Evolutionary conservation across 2,113 vertebrate genomes (phyloP), one percentile per base, ranked within the genome.

Genomic region (Tychaedon coryphoeus): DNA sequence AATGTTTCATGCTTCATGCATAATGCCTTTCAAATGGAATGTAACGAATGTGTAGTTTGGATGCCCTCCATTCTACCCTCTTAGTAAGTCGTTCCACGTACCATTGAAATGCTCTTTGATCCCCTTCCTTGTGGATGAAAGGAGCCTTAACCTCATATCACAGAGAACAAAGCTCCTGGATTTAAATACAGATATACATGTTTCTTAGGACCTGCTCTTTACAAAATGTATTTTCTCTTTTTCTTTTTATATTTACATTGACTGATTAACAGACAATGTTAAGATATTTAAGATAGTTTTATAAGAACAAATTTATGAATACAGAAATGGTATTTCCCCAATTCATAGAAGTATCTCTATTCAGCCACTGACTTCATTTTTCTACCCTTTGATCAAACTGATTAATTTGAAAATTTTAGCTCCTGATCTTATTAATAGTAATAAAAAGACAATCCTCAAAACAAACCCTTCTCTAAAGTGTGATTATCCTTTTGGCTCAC

Each of bases 11-110:
- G n/a, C 33, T 87, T 61, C 47, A 47, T 42, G 7, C 28, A 73
- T 75, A 75, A 24, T 43, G 12, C 2, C 36, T 94, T 90, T 90
- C 26, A 71, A 73, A 93, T 80, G 24, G 20, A 88, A 72, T 0
- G 0, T 38, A 45, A 40, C 4, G 60, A 86, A 65, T 40, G 3
- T 1, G 0, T 43, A 14, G 12, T 40, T 75, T 82, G n/a, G 19
- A 78, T 56, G 5, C 10, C 9, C 19, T 66, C 12, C 40, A 18
- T 83, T 86, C 26, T 29, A 60, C 42, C 45, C 8, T 67, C 29
- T 65, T 36, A 48, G 9, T 64, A 64, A 87, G 43, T 51, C 75
- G 17, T 42, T 56, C 22, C 13, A n/a, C 0, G 1, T 84, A 40
- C 14, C 6, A 56, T 12, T 67, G 34, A 85, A 90, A 60, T 67